A percentile compares a stretch with the other conserved stretches of the same genome.
These are phyloP conservation scores for Rotaria socialis DNA, from an alignment of 2,888 invertebrate genomes.

Conservation along the genomic window DNA sequence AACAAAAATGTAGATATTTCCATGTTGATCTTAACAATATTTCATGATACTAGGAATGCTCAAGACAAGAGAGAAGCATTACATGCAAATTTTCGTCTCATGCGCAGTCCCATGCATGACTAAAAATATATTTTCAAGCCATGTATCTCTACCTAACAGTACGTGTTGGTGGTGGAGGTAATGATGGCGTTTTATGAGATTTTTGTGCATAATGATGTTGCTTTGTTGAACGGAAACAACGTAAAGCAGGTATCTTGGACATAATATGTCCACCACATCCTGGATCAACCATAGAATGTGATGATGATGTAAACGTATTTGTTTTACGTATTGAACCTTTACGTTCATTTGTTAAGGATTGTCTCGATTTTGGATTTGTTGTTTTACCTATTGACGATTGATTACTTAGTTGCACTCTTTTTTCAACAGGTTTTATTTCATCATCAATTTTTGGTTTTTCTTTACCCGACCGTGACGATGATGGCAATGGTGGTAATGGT, in stretches of 20 bases:
- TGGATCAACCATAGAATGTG: not conserved
- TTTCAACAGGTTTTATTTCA: not conserved
- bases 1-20: not conserved
- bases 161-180: not conserved
- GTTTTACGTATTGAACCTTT: slow-evolving; percentile 8
- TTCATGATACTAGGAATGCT: too few relatives aligned
- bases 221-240: slow-evolving; percentile 26
- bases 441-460: not conserved
- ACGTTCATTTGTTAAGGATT: not conserved
- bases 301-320: slow-evolving; percentile 31
- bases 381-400: not conserved
- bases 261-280: slow-evolving; percentile 30
- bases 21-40: not conserved
- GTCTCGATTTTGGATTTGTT: not conserved
- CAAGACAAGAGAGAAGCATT: not conserved
- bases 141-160: not conserved
- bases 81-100: not conserved
- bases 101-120: not conserved
- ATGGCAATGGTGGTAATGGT: not conserved
- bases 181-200: slow-evolving; percentile 6
- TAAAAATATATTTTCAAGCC: not conserved
- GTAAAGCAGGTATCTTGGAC: slow-evolving; percentile 22
- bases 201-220: slow-evolving; percentile 20
- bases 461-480: not conserved
- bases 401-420: not conserved